These are phyloP conservation scores for Lethenteron camtschaticum DNA, from an alignment of 2,113 vertebrate genomes.

Conservation along the genomic window DNA sequence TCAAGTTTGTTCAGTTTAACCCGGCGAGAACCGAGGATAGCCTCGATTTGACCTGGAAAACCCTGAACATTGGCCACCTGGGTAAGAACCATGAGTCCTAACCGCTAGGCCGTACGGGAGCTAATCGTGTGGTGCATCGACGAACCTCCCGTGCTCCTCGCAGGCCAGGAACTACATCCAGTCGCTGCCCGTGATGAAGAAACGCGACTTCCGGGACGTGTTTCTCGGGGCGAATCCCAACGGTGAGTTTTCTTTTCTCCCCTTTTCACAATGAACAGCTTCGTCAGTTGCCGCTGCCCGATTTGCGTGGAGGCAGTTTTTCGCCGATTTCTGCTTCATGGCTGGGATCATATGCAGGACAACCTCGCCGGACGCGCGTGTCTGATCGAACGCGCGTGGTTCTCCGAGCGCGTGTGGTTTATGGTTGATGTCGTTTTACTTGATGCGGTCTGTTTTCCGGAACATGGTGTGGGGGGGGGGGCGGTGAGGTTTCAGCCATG, in stretches of 20 bases:
- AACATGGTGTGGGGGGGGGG: too few species aligned
- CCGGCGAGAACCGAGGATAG: too few species aligned
- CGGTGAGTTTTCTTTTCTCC: constrained; percentile 29
- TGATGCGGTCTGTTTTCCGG: too few species aligned
- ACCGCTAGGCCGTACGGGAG: too few species aligned
- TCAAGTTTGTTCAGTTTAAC: too few species aligned
- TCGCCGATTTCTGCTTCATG: neutral
- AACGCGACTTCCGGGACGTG: constrained; percentile 70
- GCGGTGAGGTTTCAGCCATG: too few species aligned
- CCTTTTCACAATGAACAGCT: neutral
- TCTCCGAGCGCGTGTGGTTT: neutral
- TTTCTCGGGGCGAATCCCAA: constrained; percentile 73
- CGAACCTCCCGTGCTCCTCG: constrained; percentile 7
- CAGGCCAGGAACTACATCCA: constrained; percentile 95
- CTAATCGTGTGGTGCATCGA: too few species aligned
- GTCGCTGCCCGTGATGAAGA: constrained; percentile 84
- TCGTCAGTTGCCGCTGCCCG: neutral
- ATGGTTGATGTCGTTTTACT: neutral
- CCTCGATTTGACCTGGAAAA: too few species aligned
- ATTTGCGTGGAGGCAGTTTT: neutral
- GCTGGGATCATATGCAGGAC: neutral
- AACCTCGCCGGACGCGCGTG: neutral
- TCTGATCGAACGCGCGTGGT: neutral
- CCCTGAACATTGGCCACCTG: too few species aligned
- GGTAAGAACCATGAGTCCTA: too few species aligned